phyloP scores from a whole-genome alignment of 1,140 invertebrate species.

The Archivesica marissinica region DNA sequence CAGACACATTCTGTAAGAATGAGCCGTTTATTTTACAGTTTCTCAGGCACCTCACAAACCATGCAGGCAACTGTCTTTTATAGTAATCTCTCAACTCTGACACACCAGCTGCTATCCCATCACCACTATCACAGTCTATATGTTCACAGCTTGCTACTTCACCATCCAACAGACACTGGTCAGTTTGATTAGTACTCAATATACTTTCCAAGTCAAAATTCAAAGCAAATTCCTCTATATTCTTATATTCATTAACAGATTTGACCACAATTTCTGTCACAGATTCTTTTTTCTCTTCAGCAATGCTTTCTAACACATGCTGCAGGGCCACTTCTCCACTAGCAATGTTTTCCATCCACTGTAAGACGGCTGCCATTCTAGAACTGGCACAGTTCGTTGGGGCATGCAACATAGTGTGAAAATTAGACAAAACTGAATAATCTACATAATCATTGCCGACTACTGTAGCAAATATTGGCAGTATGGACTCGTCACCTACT shows the following conservation, averaged over 20 bases:
- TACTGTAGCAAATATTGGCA: slow-evolving; percentile 92
- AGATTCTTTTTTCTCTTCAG: slow-evolving; percentile 70
- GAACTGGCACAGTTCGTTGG: slow-evolving; percentile 86
- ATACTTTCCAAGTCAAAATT: slow-evolving; percentile 50
- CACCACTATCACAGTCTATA: slow-evolving; percentile 1
- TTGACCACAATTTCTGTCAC: slow-evolving; percentile 67
- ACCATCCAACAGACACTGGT: slow-evolving; percentile 31
- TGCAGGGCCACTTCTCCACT: slow-evolving; percentile 87
- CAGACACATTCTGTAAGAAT: slow-evolving; percentile 88
- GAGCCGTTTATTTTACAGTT: slow-evolving; percentile 86
- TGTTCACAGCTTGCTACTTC: no score
- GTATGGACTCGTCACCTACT: slow-evolving; percentile 75
- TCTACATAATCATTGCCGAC: slow-evolving; percentile 95
- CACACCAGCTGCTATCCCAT: background rate
- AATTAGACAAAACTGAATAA: slow-evolving; percentile 87
- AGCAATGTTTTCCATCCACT: slow-evolving; percentile 90
- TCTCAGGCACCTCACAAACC: slow-evolving; percentile 88
- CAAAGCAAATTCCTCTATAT: slow-evolving; percentile 23
- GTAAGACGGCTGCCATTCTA: slow-evolving; percentile 88
- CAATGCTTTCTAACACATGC: slow-evolving; percentile 83
- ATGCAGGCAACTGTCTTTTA: slow-evolving; percentile 84
- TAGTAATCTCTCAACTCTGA: slow-evolving; percentile 63
- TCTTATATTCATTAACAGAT: slow-evolving; percentile 73
- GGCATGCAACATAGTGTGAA: slow-evolving; percentile 88
- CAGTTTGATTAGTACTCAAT: slow-evolving; percentile 29